phyloP scores from a whole-genome alignment of 1,140 invertebrate genomes.

The Musca vetustissima region DNA sequence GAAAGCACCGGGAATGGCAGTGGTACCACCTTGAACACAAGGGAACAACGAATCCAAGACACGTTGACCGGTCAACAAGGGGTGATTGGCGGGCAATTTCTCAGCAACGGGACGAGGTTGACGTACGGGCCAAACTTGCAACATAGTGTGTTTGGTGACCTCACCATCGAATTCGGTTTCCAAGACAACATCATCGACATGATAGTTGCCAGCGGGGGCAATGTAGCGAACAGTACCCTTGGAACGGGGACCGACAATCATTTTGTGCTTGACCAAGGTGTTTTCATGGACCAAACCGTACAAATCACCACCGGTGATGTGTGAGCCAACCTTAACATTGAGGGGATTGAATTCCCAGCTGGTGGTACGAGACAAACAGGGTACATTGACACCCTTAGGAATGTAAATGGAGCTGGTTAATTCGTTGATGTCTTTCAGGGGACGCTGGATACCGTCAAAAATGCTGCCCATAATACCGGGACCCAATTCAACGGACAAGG shows the following conservation, averaged over 20 bases:
- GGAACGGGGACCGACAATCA: conserved; percentile 90
- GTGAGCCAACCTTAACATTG: conserved; percentile 89
- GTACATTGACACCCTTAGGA: conserved; percentile 98
- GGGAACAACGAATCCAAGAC: conserved; percentile 98
- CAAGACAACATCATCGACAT: conserved; percentile 90
- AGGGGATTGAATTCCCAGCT: conserved; percentile 94
- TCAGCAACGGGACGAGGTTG: conserved; percentile 97
- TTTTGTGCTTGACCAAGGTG: conserved; percentile 94
- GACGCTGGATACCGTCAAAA: conserved; percentile 99
- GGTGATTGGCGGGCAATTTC: conserved; percentile 98
- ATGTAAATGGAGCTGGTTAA: conserved; percentile 97
- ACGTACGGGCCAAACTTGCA: conserved; percentile 96
- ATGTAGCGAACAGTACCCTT: conserved; percentile 96
- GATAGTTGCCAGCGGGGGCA: conserved; percentile 92
- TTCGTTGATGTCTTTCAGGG: conserved; percentile 95
- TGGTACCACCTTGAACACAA: conserved; percentile 98
- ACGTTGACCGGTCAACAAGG: conserved; percentile 95
- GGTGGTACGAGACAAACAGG: conserved; percentile 76
- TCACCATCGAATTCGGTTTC: conserved; percentile 99
- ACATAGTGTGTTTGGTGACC: conserved; percentile 87
- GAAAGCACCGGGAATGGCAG: conserved; percentile 93
- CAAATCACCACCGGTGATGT: conserved; percentile 97
- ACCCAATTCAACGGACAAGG: conserved; percentile 92
- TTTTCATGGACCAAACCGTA: conserved; percentile 97
- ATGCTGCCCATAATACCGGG: conserved; percentile 99